Base-by-base conservation (phyloP, 1,140 invertebrate genomes). In the Hetaerina americana region DNA sequence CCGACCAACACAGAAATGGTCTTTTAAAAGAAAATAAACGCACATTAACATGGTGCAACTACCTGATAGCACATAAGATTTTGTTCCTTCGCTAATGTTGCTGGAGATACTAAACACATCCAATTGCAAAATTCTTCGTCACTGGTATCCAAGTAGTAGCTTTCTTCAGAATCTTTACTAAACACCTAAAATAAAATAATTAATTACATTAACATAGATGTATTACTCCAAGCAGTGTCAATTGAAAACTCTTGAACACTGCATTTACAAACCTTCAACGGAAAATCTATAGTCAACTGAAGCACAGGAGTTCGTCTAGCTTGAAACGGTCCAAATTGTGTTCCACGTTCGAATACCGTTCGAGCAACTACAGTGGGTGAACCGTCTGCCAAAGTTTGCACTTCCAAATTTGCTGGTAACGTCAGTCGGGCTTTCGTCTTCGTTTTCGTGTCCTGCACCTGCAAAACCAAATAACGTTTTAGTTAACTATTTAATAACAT, bases 11-110 rank as follows among this genome's bases (percentile, higher is more conserved):
- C 15, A 5, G 2, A 57, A 5, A 5, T 57, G 10, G 2, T 57
- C 40, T 10, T 57, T 2, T 12, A 2, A 57, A 5, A 5, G 1
- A 57, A 5, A 57, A 57, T 3, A 2, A 2, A 57, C 40, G 2
- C 10, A 57, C 3, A 57, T 57, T 57, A 5, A 28, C 12, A 24
- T 15, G 3, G 49, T 15, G 26, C 27, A 27, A 73, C 71, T 74
- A 86, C 83, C 77, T 89, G 87, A 78, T 87, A 89, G 71, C 87
- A 88, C 66, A 89, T 83, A 40, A 88, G 78, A 81, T 89, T 89
- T 77, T 88, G 86, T 71, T 84, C 82, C 18, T 80, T 75, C 27
- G 78, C 68, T 69, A 77, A 76, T 27, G 76, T 78, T 0, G 85
- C 85, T 72, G 83, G 78, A 49, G 78, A 79, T 10, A 89, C 83